A percentile compares a stretch with the other conserved stretches of the same genome.
Conservation (phyloP, 2,888 invertebrate species). For the Drosophila algonquin region DNA sequence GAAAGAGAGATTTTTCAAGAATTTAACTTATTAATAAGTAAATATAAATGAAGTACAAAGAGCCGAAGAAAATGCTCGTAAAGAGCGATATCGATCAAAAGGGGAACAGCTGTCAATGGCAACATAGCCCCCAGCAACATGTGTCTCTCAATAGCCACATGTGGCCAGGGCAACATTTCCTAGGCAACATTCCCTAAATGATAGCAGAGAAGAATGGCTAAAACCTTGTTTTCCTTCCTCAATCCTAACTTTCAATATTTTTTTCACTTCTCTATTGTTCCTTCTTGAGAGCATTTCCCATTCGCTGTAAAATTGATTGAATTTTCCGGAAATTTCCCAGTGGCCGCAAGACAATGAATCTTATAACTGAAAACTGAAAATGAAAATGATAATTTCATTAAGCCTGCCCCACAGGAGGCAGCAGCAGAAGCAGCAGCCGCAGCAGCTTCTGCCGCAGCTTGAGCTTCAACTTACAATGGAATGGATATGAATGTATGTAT, state of each 20-base stretch:
- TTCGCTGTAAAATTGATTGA: conserved; percentile 22
- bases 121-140: too few species aligned
- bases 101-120: too few species aligned
- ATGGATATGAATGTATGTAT: neutral
- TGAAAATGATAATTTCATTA: conserved; percentile 76
- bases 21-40: too few species aligned
- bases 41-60: too few species aligned
- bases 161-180: too few species aligned
- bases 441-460: conserved; percentile 35
- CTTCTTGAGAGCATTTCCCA: neutral
- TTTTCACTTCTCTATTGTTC: neutral
- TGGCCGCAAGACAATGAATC: conserved; percentile 56
- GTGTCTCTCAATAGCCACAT: too few species aligned
- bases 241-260: neutral
- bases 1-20: too few species aligned
- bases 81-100: too few species aligned
- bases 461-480: conserved; percentile 31
- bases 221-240: too few species aligned
- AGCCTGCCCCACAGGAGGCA: conserved; percentile 41
- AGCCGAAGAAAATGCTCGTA: too few species aligned
- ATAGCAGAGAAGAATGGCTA: too few species aligned
- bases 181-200: too few species aligned
- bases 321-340: conserved; percentile 42
- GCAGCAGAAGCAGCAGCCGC: neutral
- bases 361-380: conserved; percentile 39